Base-by-base conservation (phyloP, 2,113 vertebrate species). In the Erinaceus europaeus region DNA sequence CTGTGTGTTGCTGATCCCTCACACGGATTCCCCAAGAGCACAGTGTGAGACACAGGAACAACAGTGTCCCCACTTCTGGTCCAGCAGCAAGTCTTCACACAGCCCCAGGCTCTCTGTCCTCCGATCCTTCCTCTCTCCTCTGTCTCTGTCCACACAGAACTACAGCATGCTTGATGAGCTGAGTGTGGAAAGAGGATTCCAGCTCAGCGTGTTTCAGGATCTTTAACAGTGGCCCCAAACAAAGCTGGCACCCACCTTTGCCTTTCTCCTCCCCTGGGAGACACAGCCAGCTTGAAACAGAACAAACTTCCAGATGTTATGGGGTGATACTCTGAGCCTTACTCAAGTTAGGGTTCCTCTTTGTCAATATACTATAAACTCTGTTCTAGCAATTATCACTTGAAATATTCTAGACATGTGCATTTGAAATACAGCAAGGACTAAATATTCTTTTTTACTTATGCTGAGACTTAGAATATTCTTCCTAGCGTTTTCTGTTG, bases 381-480 rank as follows among this genome's bases (percentile, higher is more conserved):
- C 14, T 59, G 62, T 91, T 82, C 53, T 68, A 86, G 52, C 27
- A 80, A 10, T 27, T 82, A 62, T n/a, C 75, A 46, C 23, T 69
- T 76, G 13, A 68, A 86, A 91, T 53, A 27, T 23, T 82, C 64
- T 57, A 61, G 36, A 76, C 68, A 91, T 29, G 4, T 42, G 4
- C 67, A 83, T 77, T 62, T 86, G 68, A 64, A n/a, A 44, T 53
- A 64, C 32, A 88, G 64, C 3, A 72, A 46, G 64, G 61, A 57
- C 6, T 29, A 71, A 46, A 88, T 48, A 57, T 57, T 11, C 27
- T 55, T 23, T 77, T 91, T 81, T 75, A 42, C 48, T 36, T 25
- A 65, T 23, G 68, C 20, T 15, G 64, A 59, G 13, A 88, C 29
- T 23, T 69, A 25, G 7, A 85, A 71, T 62, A 65, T 27, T 80